Evolutionary conservation across 2,888 invertebrate genomes (phyloP).

Genomic region (Syrphus vitripennis): DNA sequence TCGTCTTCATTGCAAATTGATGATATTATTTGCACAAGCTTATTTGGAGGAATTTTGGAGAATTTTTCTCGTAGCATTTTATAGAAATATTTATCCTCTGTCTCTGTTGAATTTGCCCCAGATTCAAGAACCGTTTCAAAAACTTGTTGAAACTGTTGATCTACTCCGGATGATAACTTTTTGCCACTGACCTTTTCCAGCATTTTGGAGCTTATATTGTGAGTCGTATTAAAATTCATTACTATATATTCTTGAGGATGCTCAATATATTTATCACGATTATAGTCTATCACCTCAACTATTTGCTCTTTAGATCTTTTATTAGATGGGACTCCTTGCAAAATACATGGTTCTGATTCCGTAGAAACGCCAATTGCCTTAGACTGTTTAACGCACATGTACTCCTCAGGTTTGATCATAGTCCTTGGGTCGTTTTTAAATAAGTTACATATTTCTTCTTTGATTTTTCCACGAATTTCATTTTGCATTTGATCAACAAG

Average conservation of each 20-base stretch:
- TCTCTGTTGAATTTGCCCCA: background rate
- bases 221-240: background rate
- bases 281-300: background rate
- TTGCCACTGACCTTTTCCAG: background rate
- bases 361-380: conserved; percentile 21
- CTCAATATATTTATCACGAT: background rate
- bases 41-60: background rate
- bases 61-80: background rate
- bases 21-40: background rate
- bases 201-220: background rate
- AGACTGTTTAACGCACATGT: background rate
- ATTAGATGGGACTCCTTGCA: background rate
- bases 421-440: background rate
- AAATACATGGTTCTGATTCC: background rate
- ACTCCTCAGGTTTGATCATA: background rate
- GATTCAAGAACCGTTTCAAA: background rate
- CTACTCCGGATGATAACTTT: background rate
- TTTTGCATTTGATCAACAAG: background rate
- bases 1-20: background rate
- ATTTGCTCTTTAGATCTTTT: background rate
- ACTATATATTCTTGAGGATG: background rate
- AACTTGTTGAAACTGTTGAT: background rate
- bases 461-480: background rate
- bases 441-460: background rate
- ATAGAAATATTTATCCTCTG: background rate